A percentile compares a stretch with the other conserved stretches of the same genome.
These are phyloP conservation scores for Temnothorax unifasciatus DNA, from an alignment of 2,888 invertebrate genomes.

Conservation along the genomic window DNA sequence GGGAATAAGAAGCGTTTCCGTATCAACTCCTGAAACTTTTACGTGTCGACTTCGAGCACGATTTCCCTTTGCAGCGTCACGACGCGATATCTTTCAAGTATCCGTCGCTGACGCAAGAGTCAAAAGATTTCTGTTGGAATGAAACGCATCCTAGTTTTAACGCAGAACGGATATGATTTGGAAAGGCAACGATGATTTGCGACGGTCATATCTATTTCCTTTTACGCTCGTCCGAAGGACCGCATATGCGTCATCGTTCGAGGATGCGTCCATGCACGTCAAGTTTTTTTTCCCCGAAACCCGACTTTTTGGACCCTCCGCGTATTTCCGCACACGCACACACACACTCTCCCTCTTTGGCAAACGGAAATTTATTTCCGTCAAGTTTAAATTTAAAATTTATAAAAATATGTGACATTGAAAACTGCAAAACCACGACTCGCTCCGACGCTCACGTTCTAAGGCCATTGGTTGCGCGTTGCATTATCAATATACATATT, in stretches of 20 bases:
- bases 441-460: background rate
- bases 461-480: background rate
- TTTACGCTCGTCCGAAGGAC: slow-evolving; percentile 16
- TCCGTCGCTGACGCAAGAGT: background rate
- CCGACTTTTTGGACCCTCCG: background rate
- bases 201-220: slow-evolving; percentile 41
- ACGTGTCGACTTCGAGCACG: background rate
- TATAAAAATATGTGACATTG: background rate
- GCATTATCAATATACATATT: background rate
- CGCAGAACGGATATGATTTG: slow-evolving; percentile 39
- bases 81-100: background rate
- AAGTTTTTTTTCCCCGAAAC: background rate
- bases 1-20: background rate
- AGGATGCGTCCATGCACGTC: background rate
- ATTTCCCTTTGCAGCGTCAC: background rate
- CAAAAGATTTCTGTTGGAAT: slow-evolving; percentile 23
- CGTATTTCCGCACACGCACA: background rate
- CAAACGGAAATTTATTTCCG: background rate
- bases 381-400: background rate
- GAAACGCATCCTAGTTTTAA: background rate
- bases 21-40: background rate
- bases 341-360: no score
- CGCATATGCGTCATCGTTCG: background rate
- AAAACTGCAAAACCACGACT: background rate
- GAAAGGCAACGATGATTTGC: slow-evolving; percentile 25